Evolutionary conservation across 2,797 vertebrate genomes (phyloP).

Genomic region (Bovichtus diacanthus): DNA sequence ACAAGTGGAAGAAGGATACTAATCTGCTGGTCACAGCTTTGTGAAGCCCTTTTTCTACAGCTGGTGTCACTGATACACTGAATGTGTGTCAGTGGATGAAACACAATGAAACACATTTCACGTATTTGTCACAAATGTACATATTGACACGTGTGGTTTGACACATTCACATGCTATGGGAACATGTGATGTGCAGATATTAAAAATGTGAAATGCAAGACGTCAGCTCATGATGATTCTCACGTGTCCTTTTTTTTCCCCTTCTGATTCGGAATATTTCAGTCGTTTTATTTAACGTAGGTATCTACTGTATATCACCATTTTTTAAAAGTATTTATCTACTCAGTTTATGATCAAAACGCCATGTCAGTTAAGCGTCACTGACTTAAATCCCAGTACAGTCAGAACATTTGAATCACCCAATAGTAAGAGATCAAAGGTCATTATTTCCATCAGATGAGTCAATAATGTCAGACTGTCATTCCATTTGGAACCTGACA

Average conservation of each 20-base stretch:
- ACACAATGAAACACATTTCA: not conserved
- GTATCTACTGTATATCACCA: not conserved
- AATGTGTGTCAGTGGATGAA: too few species aligned
- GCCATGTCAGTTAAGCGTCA: not conserved
- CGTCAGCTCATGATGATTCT: not conserved
- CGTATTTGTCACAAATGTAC: not conserved
- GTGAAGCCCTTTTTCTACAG: too few species aligned
- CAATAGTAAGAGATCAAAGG: not conserved
- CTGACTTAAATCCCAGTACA: not conserved
- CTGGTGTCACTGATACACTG: not conserved
- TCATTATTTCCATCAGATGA: not conserved
- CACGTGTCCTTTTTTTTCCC: not conserved
- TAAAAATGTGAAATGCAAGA: not conserved
- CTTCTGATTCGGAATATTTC: not conserved
- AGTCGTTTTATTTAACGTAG: not conserved
- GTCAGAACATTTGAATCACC: not conserved
- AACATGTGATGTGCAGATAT: not conserved
- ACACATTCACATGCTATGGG: not conserved
- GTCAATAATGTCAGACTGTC: not conserved
- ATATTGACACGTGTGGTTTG: not conserved
- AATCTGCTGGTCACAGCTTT: not conserved
- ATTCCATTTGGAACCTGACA: constrained; percentile 3
- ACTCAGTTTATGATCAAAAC: not conserved
- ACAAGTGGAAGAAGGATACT: not conserved
- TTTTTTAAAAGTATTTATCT: not conserved